Evolutionary conservation across 1,140 invertebrate species (phyloP).

Genomic region (Lordiphosa collinella): DNA sequence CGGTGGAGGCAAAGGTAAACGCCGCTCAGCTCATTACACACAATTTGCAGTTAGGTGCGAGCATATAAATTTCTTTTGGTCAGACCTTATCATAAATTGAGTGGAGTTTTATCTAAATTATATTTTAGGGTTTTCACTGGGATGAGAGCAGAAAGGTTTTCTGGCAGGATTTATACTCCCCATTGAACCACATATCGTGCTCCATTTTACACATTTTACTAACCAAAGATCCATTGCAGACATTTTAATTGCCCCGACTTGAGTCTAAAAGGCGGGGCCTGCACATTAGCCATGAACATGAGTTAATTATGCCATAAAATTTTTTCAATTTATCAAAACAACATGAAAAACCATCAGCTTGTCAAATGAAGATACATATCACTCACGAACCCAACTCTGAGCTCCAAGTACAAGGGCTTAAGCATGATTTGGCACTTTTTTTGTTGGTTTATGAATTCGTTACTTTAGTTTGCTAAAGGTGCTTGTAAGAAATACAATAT

Average conservation of each 20-base stretch:
- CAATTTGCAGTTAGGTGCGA: constrained; percentile 78
- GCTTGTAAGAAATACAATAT: too few relatives aligned
- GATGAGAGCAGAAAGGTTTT: neutral
- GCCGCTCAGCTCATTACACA: constrained; percentile 73
- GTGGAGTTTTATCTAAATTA: constrained; percentile 70
- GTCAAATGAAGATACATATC: constrained; percentile 52
- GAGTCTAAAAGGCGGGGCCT: constrained; percentile 9
- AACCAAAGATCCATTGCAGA: constrained; percentile 1
- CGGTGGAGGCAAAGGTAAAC: constrained; percentile 42
- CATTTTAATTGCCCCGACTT: constrained; percentile 23
- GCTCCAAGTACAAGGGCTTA: neutral
- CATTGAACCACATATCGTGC: neutral
- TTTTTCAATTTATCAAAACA: constrained; percentile 60
- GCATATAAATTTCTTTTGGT: constrained; percentile 64
- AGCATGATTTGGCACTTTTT: too few relatives aligned
- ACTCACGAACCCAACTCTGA: constrained; percentile 10
- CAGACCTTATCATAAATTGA: constrained; percentile 61
- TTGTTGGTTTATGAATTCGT: too few relatives aligned
- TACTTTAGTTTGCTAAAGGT: too few relatives aligned
- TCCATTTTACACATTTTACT: neutral
- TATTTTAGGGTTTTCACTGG: constrained; percentile 16
- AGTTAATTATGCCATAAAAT: constrained; percentile 62
- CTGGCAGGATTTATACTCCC: neutral
- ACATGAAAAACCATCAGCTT: constrained; percentile 53
- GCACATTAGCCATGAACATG: constrained; percentile 61